Base-by-base conservation (phyloP, 1,140 invertebrate genomes). In the Lasioglossum baleicum region DNA sequence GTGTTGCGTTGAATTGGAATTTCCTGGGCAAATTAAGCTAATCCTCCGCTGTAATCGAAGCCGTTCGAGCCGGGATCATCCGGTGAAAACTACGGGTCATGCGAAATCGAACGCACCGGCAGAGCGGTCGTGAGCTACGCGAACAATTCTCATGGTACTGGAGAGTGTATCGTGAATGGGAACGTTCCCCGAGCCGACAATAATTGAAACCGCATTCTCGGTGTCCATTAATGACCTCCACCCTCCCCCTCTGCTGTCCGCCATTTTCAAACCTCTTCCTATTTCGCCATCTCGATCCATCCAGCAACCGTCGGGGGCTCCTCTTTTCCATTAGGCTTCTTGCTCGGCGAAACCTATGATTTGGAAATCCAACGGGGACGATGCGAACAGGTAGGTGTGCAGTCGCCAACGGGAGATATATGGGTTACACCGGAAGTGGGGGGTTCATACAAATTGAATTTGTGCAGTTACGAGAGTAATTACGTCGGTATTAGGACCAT, bases 391-490 rank as follows among this genome's bases (percentile, higher is more conserved):
- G 68, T 78, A 81, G 75, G 64, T 69, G 61, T 73, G 76, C 68
- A 51, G 61, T 65, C 68, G 77, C 76, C 71, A 70, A 56, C 31
- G 53, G 75, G 71, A 90, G 75, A 90, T 90, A 86, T 90, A 90
- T 90, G 87, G 88, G 85, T 88, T 89, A 89, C 88, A 86, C 83
- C 35, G 82, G 87, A 86, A 86, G 81, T 83, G 84, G 48, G 61
- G 75, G 87, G 88, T 90, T 90, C 90, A 89, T 90, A 90, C 88
- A 91, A 91, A 91, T 90, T 91, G 90, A 90, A 91, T 91, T 91
- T 90, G 87, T 82, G 91, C 88, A 92, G 91, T 92, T 92, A 91
- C 88, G 87, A 80, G 82, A 90, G 90, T 90, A 91, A 91, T 91
- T 91, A 91, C 90, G 83, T 81, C 75, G 85, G 86, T 90, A 91